Evolutionary conservation across 2,113 vertebrate genomes (phyloP), one percentile per base, ranked within the genome.

Genomic region (Balaeniceps rex): DNA sequence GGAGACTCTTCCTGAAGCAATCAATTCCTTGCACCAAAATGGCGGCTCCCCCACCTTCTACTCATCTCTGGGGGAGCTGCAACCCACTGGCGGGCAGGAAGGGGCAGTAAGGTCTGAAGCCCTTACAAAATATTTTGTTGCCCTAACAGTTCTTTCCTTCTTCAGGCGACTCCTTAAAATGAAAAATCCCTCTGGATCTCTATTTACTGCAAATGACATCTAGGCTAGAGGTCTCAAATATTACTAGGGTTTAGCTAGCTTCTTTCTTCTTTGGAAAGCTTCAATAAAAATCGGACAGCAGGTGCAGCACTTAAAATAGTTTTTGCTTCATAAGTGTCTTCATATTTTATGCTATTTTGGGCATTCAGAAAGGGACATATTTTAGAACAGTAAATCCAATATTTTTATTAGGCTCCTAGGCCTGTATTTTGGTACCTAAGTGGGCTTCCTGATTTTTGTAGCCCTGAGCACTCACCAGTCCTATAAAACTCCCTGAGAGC

Each of bases 341-440:
- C 19, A 11, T 33, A 55, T 93, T 91, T 91, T 69, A 93, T 80
- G 36, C 22, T 55, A 86, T 92, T 97, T 96, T 91, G 88, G 72
- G 74, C 84, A 93, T 85, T 96, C 60, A 90, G 91, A 93, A 92
- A 92, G 87, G 31, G 93, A 94, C 95, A 71, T 74, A 87, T 90
- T 95, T 97, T 82, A 84, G 80, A 88, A 66, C 24, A 72, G 65
- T 74, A 96, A 83, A 93, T 95, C 69, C 78, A 96, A 72, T 91
- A 83, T 65, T 72, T 96, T 52, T 93, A 52, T 96, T 71, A 2
- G 7, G 68, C 16, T 88, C 28, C 54, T 66, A 87, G n/a, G 75
- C 47, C 77, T 66, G n/a, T 21, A 19, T 94, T 89, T 69, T 87
- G 49, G 19, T 47, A 64, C 42, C 49, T 80, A 42, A 3, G 3